Evolutionary conservation across 1,140 invertebrate species (phyloP), one percentile per base, ranked within the genome.

Genomic region (Anastrepha ludens): DNA sequence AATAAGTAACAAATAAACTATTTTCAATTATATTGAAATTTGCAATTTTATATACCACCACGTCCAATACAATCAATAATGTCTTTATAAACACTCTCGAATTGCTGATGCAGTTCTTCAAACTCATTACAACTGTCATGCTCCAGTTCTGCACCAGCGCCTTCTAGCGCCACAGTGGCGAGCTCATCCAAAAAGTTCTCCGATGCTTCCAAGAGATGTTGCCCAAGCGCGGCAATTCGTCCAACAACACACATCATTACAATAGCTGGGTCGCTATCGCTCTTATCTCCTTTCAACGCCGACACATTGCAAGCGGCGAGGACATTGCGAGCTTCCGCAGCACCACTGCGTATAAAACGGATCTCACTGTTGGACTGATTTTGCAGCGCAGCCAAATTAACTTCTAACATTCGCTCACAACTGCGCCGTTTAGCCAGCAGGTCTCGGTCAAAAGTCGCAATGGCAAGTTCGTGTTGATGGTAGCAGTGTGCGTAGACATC

Each of bases 391-490:
- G 9, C n/a, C 50, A 58, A 55, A 85, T 3, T 41, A 17, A 20
- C 6, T 5, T 11, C 29, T 6, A 85, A 59, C 3, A 29, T 39
- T 58, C 3, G 47, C n/a, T 8, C 29, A 55, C 81, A 85, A 3
- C n/a, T 11, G 11, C 44, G 47, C 0, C 20, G 29, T n/a, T 85
- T 85, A 9, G 13, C 3, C 29, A 15, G 11, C 58, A 85, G 17
- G 20, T 85, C 55, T 8, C 89, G 87, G 20, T 90, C 90, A 7
- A 90, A 89, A 60, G 87, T 87, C 39, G 88, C 89, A 86, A 90
- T 87, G 62, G 89, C 65, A 11, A 87, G 88, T 50, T 90, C 89
- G 50, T 90, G 29, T 20, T 90, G 47, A 67, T 89, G 89, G n/a
- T 64, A 89, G 87, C 90, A 90, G 29, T 74, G 41, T 47, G 29